Evolutionary conservation across 2,797 vertebrate genomes (phyloP).

Genomic region (Acrossocheilus fasciatus): DNA sequence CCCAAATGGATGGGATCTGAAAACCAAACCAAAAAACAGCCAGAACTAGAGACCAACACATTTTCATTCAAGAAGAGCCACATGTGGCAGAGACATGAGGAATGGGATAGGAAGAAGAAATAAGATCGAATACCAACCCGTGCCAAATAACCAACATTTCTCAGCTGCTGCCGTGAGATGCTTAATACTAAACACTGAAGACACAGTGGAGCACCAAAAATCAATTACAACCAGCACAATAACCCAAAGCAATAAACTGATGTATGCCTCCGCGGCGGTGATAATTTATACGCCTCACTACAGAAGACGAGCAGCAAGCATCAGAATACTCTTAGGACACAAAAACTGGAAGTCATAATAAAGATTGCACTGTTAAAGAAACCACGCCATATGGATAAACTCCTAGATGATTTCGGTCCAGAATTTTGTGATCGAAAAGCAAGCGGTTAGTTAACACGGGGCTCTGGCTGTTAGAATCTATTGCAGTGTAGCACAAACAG

Average conservation of each 20-base stretch:
- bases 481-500: slow-evolving; percentile 10
- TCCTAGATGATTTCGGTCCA: neutral
- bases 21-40: neutral
- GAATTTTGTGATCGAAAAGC: neutral
- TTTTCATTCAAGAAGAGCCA: neutral
- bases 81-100: neutral
- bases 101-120: neutral
- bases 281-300: neutral
- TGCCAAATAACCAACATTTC: neutral
- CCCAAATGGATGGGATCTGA: neutral
- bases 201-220: slow-evolving; percentile 4
- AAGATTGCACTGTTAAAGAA: neutral
- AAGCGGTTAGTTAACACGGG: neutral
- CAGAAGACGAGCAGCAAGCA: neutral
- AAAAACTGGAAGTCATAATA: neutral
- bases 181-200: neutral
- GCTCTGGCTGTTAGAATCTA: neutral
- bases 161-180: neutral
- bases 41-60: neutral
- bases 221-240: slow-evolving; percentile 21
- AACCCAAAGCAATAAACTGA: slow-evolving; percentile 17
- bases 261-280: neutral
- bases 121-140: neutral
- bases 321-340: neutral
- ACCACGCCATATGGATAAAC: neutral